Conservation (phyloP, 2,888 invertebrate genomes). For the Sesia bembeciformis region DNA sequence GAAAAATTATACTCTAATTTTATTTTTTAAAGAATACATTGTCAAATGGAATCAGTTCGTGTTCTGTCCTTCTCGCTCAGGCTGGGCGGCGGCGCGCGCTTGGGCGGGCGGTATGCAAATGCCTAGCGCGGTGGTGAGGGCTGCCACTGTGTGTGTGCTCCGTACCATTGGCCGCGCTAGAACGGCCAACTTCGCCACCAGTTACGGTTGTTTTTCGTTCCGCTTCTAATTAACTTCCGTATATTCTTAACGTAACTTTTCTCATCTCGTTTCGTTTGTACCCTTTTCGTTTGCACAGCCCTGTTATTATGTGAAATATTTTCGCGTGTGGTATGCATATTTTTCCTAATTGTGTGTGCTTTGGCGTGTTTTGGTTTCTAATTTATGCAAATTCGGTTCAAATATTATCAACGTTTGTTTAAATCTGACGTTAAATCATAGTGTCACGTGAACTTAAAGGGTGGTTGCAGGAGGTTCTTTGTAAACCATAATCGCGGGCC, state of each 20-base stretch:
- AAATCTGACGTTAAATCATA: slow-evolving; percentile 39
- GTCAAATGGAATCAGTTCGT: slow-evolving; percentile 37
- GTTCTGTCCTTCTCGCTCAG: slow-evolving; percentile 65
- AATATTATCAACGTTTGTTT: slow-evolving; percentile 31
- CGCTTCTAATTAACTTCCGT: slow-evolving; percentile 74
- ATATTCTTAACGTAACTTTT: slow-evolving; percentile 73
- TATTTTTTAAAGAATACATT: slow-evolving; percentile 20
- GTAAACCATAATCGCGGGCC: slow-evolving; percentile 39
- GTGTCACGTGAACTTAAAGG: slow-evolving; percentile 53
- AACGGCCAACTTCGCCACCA: slow-evolving; percentile 75
- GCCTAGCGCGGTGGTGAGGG: slow-evolving; percentile 59
- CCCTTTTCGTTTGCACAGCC: slow-evolving; percentile 35
- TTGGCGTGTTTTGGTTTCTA: slow-evolving; percentile 39
- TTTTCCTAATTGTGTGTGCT: slow-evolving; percentile 33
- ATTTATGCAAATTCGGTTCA: slow-evolving; percentile 47
- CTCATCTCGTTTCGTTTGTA: slow-evolving; percentile 61
- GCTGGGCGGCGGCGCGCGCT: slow-evolving; percentile 70
- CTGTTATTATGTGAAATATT: slow-evolving; percentile 56
- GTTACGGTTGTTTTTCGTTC: slow-evolving; percentile 76
- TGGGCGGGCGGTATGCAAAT: slow-evolving; percentile 76
- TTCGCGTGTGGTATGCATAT: slow-evolving; percentile 57
- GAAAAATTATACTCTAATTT: slow-evolving; percentile 13
- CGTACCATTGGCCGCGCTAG: slow-evolving; percentile 73
- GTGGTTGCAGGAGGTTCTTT: slow-evolving; percentile 45
- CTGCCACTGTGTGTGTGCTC: slow-evolving; percentile 59